Evolutionary conservation across 2,888 invertebrate genomes (phyloP), one percentile per base, ranked within the genome.

Genomic region (Pachydiplax longipennis): DNA sequence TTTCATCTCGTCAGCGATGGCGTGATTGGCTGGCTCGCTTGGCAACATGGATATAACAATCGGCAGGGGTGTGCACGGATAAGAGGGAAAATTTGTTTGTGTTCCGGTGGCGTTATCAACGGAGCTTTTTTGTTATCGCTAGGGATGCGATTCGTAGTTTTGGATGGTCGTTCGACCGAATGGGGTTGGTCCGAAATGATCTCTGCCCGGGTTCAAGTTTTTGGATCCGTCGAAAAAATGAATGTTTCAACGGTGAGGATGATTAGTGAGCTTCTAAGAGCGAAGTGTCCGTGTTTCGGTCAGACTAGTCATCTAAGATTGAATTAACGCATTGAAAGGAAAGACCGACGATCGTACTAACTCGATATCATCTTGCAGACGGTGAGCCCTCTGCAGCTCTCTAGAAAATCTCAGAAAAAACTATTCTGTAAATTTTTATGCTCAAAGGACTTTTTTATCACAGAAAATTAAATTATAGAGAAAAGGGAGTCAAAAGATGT

Each of bases 41-140:
- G 61, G 87, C 87, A 61, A 87, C 87, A 31, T 83, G 58, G 58
- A 61, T 83, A 61, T 37, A 87, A 87, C 87, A 87, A 87, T 87
- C 37, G 37, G 31, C 12, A 53, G 35, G 65, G 22, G 37, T 37
- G 48, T 65, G 61, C 61, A 22, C 37, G 87, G 35, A 35, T 31
- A 18, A 25, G 40, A 35, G 83, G 73, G 73, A 31, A 73, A 73
- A 31, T 73, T 73, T 73, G 73, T 73, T 73, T 73, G 25, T 25
- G 65, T 65, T 65, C 10, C 65, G 65, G 31, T 18, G 25, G 73
- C 73, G 73, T 73, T 73, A 73, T 73, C 31, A 73, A 18, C 53
- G 53, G 31, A 31, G 73, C 73, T 25, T 73, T 73, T 73, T 73
- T 13, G 25, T 25, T 31, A 31, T 73, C 31, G 73, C n/a, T 6